Evolutionary conservation across 2,888 invertebrate genomes (phyloP).

Genomic region (Andrena flavipes): DNA sequence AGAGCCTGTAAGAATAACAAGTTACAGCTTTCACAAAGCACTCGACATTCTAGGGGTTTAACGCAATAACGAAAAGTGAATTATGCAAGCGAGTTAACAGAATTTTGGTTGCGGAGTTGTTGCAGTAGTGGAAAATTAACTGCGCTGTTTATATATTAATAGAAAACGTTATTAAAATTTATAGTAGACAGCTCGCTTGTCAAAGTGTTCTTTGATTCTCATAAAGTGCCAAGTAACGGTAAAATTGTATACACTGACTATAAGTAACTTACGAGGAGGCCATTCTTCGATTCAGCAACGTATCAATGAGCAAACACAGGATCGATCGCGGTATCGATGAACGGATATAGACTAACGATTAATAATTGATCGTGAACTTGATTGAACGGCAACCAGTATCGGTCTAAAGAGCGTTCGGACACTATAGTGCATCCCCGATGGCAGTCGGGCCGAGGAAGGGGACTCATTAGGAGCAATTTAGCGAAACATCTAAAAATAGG

Average conservation of each 20-base stretch:
- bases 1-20: too few species aligned
- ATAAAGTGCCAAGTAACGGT: neutral
- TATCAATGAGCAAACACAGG: neutral
- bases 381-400: constrained; percentile 33
- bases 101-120: neutral
- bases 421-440: constrained; percentile 59
- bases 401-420: constrained; percentile 53
- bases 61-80: neutral
- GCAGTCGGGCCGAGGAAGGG: constrained; percentile 33
- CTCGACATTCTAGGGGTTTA: neutral
- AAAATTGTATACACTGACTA: neutral
- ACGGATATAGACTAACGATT: constrained; percentile 13
- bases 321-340: neutral
- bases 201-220: neutral
- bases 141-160: neutral
- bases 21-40: neutral
- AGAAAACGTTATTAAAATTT: neutral
- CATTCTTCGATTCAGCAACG: constrained; percentile 10
- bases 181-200: neutral
- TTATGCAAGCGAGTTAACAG: neutral
- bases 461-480: constrained; percentile 77
- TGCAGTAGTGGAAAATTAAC: neutral
- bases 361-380: constrained; percentile 43
- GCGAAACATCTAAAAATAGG: constrained; percentile 77
- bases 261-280: constrained; percentile 17